A percentile compares a stretch with the other conserved stretches of the same genome.
Evolutionary conservation across 2,797 vertebrate species (phyloP).

Genomic region (Capromys pilorides): DNA sequence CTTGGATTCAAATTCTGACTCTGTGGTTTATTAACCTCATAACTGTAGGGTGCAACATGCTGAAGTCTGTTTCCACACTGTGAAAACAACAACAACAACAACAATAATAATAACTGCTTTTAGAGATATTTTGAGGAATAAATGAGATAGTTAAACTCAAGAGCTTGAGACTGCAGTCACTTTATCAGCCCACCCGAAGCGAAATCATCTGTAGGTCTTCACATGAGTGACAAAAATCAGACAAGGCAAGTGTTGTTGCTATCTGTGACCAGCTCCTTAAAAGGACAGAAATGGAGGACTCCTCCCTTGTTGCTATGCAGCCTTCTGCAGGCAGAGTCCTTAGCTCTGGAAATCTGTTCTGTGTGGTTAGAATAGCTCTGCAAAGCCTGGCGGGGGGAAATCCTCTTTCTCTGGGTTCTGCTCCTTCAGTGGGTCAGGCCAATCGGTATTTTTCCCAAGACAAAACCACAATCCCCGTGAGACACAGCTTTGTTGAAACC

Average conservation of each 20-base stretch:
- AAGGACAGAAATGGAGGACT: constrained; percentile 41
- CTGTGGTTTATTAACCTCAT: neutral
- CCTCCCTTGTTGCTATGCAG: constrained; percentile 78
- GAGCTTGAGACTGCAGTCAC: neutral
- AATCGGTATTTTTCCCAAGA: constrained; percentile 44
- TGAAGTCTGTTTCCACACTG: neutral
- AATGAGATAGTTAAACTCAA: constrained; percentile 1
- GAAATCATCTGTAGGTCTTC: neutral
- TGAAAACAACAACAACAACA: neutral
- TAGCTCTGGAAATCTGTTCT: constrained; percentile 48
- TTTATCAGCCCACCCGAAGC: neutral
- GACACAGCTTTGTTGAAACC: constrained; percentile 51
- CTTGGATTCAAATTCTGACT: constrained; percentile 21
- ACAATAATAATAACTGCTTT: neutral
- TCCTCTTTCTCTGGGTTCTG: constrained; percentile 1
- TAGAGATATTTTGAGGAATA: neutral
- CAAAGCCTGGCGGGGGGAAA: neutral
- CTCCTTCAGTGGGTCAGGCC: constrained; percentile 29
- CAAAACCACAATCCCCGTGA: constrained; percentile 46
- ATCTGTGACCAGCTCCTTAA: constrained; percentile 33
- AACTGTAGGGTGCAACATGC: neutral
- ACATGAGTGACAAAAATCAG: constrained; percentile 41
- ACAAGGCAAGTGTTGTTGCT: constrained; percentile 23
- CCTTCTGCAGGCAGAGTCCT: constrained; percentile 29
- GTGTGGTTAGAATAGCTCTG: constrained; percentile 1